Evolutionary conservation across 1,140 invertebrate genomes (phyloP).

Genomic region (Pseudoatta argentina): DNA sequence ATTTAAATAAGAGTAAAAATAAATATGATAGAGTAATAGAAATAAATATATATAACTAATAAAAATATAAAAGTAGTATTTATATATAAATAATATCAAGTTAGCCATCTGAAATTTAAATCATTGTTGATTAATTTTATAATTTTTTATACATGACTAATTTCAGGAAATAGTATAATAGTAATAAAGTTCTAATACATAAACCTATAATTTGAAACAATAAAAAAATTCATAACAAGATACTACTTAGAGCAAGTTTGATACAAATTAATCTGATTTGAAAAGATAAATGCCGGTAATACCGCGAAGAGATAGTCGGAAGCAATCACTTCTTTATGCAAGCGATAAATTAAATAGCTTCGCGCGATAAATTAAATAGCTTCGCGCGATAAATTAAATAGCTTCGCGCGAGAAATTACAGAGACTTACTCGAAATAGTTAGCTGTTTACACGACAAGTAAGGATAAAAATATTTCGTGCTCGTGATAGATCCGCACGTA

Average conservation of each 20-base stretch:
- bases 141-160: not conserved
- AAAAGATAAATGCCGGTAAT: not conserved
- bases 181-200: not conserved
- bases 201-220: not conserved
- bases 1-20: not conserved
- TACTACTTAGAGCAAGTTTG: not conserved
- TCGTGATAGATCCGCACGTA: slow-evolving; percentile 71
- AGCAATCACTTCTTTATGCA: not conserved
- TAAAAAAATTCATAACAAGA: not conserved
- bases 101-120: not conserved
- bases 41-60: not conserved
- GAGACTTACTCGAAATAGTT: slow-evolving; percentile 20
- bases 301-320: not conserved
- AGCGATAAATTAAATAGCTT: not conserved
- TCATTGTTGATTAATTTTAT: not conserved
- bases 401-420: not conserved
- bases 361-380: not conserved
- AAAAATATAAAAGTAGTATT: not conserved
- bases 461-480: slow-evolving; percentile 29
- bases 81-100: not conserved
- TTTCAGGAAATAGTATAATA: not conserved
- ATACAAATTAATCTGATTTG: not conserved
- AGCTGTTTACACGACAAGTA: not conserved
- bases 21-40: not conserved
- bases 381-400: not conserved